These are phyloP conservation scores for Amphilophus citrinellus DNA, from an alignment of 2,113 vertebrate genomes.

Conservation along the genomic window DNA sequence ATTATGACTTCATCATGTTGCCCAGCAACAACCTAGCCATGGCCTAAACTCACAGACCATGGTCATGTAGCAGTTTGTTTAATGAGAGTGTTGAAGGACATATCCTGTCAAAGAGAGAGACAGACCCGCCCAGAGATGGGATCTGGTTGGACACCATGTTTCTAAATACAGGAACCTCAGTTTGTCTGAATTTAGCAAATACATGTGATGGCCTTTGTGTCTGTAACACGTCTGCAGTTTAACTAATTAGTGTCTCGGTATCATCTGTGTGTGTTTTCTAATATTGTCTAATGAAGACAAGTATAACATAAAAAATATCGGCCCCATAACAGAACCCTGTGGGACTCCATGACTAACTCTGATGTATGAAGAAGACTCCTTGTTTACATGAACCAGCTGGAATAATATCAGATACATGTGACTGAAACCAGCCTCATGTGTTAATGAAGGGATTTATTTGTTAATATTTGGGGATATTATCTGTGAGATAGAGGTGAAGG, in stretches of 20 bases:
- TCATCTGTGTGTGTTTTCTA: background rate
- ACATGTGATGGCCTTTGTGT: background rate
- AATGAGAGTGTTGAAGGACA: too few relatives aligned
- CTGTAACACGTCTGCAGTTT: background rate
- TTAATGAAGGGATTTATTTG: background rate
- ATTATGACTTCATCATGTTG: too few relatives aligned
- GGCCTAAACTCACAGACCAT: too few relatives aligned
- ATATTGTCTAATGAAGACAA: background rate
- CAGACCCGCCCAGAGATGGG: too few relatives aligned
- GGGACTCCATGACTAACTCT: background rate
- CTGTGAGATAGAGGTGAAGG: slow-evolving; percentile 1
- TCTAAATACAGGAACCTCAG: background rate
- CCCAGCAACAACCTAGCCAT: too few relatives aligned
- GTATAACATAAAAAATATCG: background rate
- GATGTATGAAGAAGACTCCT: background rate
- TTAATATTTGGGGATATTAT: background rate
- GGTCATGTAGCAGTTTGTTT: too few relatives aligned
- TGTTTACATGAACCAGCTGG: background rate
- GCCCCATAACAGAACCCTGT: background rate
- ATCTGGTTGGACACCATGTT: background rate
- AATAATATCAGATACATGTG: background rate
- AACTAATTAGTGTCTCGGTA: background rate
- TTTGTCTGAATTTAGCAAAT: background rate
- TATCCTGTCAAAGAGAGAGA: too few relatives aligned
- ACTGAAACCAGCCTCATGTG: background rate